phyloP scores from a whole-genome alignment of 2,113 vertebrate genomes.

The Oreochromis spilurus region DNA sequence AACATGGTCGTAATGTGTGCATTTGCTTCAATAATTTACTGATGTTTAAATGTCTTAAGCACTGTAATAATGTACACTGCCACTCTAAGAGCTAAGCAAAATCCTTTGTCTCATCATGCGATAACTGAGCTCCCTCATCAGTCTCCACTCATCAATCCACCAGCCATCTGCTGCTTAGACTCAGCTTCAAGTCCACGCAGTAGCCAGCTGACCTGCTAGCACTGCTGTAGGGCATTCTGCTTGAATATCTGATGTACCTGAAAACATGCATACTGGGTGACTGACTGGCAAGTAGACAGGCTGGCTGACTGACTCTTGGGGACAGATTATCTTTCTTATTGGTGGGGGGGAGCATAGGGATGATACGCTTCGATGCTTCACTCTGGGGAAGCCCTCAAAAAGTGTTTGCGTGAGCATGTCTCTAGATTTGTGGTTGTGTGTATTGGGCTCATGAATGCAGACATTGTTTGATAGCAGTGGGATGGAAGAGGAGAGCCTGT shows the following conservation, averaged over 20 bases:
- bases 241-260: slow-evolving; percentile 22
- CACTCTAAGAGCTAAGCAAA: background rate
- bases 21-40: background rate
- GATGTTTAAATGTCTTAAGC: background rate
- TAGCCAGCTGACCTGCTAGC: slow-evolving; percentile 16
- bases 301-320: background rate
- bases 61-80: background rate
- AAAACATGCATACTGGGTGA: background rate
- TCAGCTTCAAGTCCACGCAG: slow-evolving; percentile 29
- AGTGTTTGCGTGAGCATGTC: slow-evolving; percentile 35
- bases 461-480: slow-evolving; percentile 70
- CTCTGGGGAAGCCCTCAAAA: slow-evolving; percentile 50
- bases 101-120: slow-evolving; percentile 40
- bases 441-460: slow-evolving; percentile 56
- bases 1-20: background rate
- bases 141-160: slow-evolving; percentile 12
- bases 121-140: slow-evolving; percentile 32
- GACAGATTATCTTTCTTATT: slow-evolving; percentile 1
- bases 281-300: background rate
- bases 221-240: background rate
- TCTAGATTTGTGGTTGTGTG: slow-evolving; percentile 15
- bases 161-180: slow-evolving; percentile 55
- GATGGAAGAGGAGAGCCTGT: slow-evolving; percentile 59
- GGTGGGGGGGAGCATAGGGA: background rate
- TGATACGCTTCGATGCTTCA: slow-evolving; percentile 17